A percentile compares a stretch with the other conserved stretches of the same genome.
Evolutionary conservation across 1,140 invertebrate genomes (phyloP).

Genomic region (Trinorchestia longiramus): DNA sequence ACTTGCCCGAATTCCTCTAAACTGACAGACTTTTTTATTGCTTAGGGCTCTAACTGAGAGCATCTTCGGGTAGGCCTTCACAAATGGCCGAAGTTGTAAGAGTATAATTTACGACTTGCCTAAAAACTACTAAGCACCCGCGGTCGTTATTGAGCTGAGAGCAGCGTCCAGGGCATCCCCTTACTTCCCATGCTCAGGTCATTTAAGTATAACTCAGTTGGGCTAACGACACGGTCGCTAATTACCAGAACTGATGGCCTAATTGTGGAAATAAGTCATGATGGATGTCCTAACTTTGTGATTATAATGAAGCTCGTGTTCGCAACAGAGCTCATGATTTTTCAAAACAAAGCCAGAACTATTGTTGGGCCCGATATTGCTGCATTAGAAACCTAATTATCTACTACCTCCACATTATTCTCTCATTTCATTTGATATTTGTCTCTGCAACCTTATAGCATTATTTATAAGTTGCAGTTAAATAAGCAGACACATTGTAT

Average conservation of each 20-base stretch:
- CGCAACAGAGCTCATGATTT: not conserved
- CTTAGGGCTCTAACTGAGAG: constrained; percentile 38
- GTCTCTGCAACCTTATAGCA: not conserved
- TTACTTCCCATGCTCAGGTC: not conserved
- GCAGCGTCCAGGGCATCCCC: not conserved
- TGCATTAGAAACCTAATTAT: not conserved
- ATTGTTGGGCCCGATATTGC: not conserved
- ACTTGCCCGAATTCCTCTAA: constrained; percentile 41
- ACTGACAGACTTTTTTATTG: constrained; percentile 47
- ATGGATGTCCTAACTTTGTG: constrained; percentile 2
- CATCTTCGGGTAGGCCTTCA: constrained; percentile 9
- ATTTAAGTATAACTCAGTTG: not conserved
- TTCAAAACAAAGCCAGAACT: not conserved
- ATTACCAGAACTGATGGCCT: not conserved
- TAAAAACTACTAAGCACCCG: constrained; percentile 11
- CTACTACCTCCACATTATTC: not conserved
- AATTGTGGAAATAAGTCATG: constrained; percentile 16
- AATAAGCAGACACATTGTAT: not conserved
- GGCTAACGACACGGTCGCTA: not conserved
- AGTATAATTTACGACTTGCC: constrained; percentile 42
- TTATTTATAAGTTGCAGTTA: not conserved
- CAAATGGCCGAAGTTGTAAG: constrained; percentile 43
- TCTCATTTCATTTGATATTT: not conserved
- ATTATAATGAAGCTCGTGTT: not conserved
- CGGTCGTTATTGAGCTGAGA: not conserved